A percentile compares a stretch with the other conserved stretches of the same genome.
Conservation (phyloP, 2,888 invertebrate genomes). For the Tiliacea aurago region DNA sequence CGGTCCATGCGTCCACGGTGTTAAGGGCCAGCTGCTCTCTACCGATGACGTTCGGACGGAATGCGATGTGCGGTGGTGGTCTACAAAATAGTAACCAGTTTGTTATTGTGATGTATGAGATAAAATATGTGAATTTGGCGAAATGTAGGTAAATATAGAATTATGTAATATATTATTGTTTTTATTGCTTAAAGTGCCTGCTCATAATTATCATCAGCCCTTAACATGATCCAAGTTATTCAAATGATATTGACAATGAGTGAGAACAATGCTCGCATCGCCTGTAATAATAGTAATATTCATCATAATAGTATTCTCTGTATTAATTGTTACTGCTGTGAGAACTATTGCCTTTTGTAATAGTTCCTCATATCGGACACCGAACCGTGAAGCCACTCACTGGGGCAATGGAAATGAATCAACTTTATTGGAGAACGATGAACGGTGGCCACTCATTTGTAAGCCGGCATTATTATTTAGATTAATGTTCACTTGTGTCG, state of each 20-base stretch:
- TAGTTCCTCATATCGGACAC: conserved; percentile 12
- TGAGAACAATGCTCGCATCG: conserved; percentile 45
- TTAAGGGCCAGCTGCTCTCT: conserved; percentile 26
- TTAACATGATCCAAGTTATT: conserved; percentile 25
- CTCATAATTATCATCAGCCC: background rate
- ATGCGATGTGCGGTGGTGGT: background rate
- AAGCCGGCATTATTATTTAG: conserved; percentile 35
- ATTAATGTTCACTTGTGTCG: conserved; percentile 37
- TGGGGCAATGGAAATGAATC: conserved; percentile 5
- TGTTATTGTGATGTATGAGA: background rate
- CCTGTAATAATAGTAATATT: conserved; percentile 14
- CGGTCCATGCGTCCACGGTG: conserved; percentile 43
- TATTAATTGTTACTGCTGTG: conserved; percentile 43
- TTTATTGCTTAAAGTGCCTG: background rate
- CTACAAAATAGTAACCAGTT: background rate
- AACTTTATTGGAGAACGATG: conserved; percentile 25
- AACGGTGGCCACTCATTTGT: conserved; percentile 33
- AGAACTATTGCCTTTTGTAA: conserved; percentile 41
- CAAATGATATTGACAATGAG: conserved; percentile 35
- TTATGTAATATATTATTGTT: background rate
- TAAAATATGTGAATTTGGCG: background rate
- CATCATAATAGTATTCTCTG: conserved; percentile 40
- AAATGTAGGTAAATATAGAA: background rate
- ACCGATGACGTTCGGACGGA: background rate
- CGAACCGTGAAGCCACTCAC: conserved; percentile 18